Conservation (phyloP, 2,797 vertebrate species). For the Poecilia wingei region DNA sequence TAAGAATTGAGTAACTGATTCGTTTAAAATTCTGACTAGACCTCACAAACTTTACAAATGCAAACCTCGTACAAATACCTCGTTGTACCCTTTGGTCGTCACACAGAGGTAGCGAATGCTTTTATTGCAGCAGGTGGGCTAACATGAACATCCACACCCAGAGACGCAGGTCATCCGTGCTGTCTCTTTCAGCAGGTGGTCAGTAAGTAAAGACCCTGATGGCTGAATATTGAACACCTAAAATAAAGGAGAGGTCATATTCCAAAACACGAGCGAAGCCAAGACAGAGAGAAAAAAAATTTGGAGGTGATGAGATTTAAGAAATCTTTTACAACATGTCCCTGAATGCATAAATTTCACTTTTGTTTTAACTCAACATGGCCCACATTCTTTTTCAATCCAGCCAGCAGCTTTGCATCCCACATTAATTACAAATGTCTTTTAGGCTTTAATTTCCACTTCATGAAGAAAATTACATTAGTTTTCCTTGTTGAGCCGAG, state of each 20-base stretch:
- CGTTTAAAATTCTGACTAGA: conserved; percentile 9
- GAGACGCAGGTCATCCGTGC: conserved; percentile 52
- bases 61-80: conserved; percentile 10
- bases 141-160: conserved; percentile 38
- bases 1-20: conserved; percentile 7
- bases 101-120: conserved; percentile 50
- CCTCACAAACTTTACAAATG: conserved; percentile 16
- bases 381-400: conserved; percentile 50
- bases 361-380: conserved; percentile 57
- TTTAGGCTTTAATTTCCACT: conserved; percentile 65
- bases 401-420: conserved; percentile 46
- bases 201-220: conserved; percentile 61
- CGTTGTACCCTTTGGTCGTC: conserved; percentile 23
- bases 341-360: conserved; percentile 57
- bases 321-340: conserved; percentile 64
- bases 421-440: conserved; percentile 70
- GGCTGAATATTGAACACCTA: conserved; percentile 57
- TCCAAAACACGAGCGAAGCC: conserved; percentile 52
- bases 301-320: conserved; percentile 46
- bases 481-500: conserved; percentile 60
- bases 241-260: conserved; percentile 56
- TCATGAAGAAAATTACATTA: conserved; percentile 67
- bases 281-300: conserved; percentile 21
- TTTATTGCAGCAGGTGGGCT: conserved; percentile 67
- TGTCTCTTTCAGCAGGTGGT: conserved; percentile 70